Percentiles rank a stretch among this genome's conserved stretches.
These are phyloP conservation scores for Epizoanthus stellaris DNA, from an alignment of 92 coral and sea anemone genomes.

Conservation along the genomic window DNA sequence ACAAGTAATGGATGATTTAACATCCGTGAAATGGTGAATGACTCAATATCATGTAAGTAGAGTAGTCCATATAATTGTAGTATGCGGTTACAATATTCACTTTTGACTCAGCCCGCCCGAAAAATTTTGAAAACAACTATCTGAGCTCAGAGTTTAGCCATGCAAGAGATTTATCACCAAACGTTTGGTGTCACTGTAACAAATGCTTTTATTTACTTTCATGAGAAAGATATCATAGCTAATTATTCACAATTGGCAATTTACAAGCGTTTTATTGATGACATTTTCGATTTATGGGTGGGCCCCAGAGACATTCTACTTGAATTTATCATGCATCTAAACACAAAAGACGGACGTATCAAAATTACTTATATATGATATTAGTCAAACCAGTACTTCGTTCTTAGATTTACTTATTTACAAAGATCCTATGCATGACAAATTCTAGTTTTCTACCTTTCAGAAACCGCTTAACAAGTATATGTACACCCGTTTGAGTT, in stretches of 20 bases:
- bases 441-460: conserved; percentile 13
- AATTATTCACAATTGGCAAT: conserved; percentile 1
- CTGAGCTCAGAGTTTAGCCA: neutral
- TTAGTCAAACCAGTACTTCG: neutral
- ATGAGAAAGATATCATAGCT: neutral
- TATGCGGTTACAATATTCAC: neutral
- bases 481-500: too few species aligned
- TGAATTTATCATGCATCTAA: conserved; percentile 1
- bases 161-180: neutral
- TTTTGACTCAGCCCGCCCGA: neutral
- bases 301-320: conserved; percentile 25
- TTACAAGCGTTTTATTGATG: conserved; percentile 38
- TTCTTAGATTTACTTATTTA: conserved; percentile 40
- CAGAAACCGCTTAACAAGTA: conserved; percentile 31
- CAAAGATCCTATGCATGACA: neutral
- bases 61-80: neutral
- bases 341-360: conserved; percentile 18
- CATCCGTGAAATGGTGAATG: neutral
- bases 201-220: conserved; percentile 8
- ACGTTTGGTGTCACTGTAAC: neutral
- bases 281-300: conserved; percentile 28
- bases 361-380: neutral
- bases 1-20: too few species aligned
- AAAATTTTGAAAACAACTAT: neutral
- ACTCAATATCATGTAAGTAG: neutral